A percentile compares a stretch with the other conserved stretches of the same genome.
Conservation (phyloP, 2,797 vertebrate species). For the Anas georgica region DNA sequence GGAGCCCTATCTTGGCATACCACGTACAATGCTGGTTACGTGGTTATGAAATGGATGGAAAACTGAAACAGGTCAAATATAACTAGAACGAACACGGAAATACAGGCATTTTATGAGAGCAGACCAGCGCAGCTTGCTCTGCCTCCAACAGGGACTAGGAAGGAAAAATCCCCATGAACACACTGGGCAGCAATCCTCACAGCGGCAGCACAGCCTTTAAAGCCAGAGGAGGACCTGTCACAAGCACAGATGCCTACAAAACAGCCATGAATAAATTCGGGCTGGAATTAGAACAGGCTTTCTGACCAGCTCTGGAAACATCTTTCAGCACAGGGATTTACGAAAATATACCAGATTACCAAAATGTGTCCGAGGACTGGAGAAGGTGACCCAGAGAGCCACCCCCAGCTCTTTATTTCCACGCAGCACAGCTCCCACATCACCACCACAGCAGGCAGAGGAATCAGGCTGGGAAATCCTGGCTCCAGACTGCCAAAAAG, state of each 20-base stretch:
- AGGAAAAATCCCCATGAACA: neutral
- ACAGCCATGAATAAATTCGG: neutral
- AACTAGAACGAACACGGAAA: neutral
- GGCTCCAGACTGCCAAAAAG: neutral
- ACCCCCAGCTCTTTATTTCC: no score
- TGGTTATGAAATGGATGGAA: neutral
- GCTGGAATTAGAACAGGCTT: neutral
- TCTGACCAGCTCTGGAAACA: neutral
- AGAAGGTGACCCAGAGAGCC: neutral
- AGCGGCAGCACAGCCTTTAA: neutral
- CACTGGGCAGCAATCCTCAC: accelerated
- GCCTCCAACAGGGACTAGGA: neutral
- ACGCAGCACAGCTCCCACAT: neutral
- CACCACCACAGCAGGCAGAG: neutral
- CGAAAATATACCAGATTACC: neutral
- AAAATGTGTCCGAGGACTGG: neutral
- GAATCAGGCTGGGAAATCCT: neutral
- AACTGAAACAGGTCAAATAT: neutral
- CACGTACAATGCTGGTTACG: neutral
- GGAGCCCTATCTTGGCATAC: neutral
- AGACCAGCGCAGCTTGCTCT: neutral
- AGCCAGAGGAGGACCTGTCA: neutral
- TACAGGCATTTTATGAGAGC: neutral
- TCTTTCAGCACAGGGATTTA: neutral
- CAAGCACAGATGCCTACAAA: accelerated